Evolutionary conservation across 2,888 invertebrate species (phyloP).

Genomic region (Cinara cedri): DNA sequence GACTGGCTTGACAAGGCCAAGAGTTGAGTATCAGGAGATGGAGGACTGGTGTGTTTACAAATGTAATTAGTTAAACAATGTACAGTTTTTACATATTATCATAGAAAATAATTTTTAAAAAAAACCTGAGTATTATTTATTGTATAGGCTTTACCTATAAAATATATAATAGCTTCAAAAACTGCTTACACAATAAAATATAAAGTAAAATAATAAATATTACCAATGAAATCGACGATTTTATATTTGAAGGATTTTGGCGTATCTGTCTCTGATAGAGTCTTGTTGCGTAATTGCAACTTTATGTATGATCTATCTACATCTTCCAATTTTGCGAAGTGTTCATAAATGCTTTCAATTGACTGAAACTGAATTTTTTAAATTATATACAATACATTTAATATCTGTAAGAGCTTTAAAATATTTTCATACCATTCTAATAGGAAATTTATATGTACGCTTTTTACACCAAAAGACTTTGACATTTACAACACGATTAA

Average conservation of each 20-base stretch:
- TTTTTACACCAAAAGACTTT: slow-evolving; percentile 35
- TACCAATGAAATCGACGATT: slow-evolving; percentile 39
- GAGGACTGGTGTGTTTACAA: too few relatives aligned
- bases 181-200: too few relatives aligned
- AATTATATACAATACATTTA: neutral
- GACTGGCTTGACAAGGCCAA: too few relatives aligned
- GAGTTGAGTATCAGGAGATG: too few relatives aligned
- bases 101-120: too few relatives aligned
- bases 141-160: too few relatives aligned
- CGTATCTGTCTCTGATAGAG: slow-evolving; percentile 12
- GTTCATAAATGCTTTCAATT: slow-evolving; percentile 37
- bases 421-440: slow-evolving; percentile 37
- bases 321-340: slow-evolving; percentile 26
- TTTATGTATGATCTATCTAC: neutral
- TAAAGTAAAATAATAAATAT: slow-evolving; percentile 28
- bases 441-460: neutral
- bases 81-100: too few relatives aligned
- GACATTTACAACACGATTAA: slow-evolving; percentile 17
- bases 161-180: too few relatives aligned
- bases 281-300: slow-evolving; percentile 6
- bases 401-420: neutral
- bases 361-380: slow-evolving; percentile 28
- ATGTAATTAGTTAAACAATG: too few relatives aligned
- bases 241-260: slow-evolving; percentile 38
- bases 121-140: too few relatives aligned